phyloP scores from a whole-genome alignment of 2,797 vertebrate species.

The Orientallactaga sibirica region DNA sequence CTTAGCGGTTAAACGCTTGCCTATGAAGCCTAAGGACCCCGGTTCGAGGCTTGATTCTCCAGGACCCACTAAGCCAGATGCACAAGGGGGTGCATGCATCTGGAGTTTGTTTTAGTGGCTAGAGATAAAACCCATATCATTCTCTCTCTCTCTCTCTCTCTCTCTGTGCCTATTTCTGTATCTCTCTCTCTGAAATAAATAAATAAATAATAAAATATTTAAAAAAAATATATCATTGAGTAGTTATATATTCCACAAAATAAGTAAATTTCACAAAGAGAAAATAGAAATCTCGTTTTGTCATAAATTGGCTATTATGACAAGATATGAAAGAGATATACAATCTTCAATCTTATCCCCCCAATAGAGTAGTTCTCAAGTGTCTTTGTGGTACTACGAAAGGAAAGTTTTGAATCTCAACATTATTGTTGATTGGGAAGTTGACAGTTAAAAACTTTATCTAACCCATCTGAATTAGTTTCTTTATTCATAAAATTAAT shows the following conservation, averaged over 20 bases:
- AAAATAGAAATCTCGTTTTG: conserved; percentile 1
- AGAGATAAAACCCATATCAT: no score
- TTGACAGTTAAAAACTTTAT: neutral
- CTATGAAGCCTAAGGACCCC: no score
- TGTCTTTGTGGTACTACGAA: neutral
- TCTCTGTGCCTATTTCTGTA: no score
- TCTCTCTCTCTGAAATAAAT: no score
- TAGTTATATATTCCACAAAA: neutral
- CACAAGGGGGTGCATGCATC: no score
- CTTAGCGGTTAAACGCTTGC: no score
- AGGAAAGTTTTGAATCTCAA: neutral
- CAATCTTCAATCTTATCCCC: neutral
- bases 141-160: no score
- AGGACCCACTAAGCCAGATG: no score
- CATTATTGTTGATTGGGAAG: neutral
- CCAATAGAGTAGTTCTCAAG: neutral
- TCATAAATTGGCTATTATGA: neutral
- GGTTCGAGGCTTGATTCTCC: no score
- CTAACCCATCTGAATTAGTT: conserved; percentile 4
- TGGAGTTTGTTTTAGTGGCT: no score
- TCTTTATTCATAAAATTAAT: neutral
- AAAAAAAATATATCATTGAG: neutral
- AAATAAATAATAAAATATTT: no score
- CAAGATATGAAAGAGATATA: neutral
- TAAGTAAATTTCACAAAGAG: neutral